A percentile compares a stretch with the other conserved stretches of the same genome.
Conservation (phyloP, 2,113 vertebrate genomes). For the Oxygymnocypris stewartii region DNA sequence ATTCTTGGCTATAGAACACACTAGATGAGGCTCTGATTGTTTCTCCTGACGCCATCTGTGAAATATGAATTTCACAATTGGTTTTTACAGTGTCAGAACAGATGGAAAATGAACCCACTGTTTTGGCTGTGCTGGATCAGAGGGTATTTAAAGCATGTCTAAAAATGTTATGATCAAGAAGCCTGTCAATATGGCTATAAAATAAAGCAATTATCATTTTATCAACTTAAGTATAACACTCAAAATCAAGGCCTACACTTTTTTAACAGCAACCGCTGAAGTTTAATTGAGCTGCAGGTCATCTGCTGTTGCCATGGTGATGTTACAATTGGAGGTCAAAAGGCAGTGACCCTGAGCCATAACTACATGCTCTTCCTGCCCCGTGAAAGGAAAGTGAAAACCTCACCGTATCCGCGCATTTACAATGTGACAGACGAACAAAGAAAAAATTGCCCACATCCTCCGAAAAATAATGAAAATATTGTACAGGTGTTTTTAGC, state of each 20-base stretch:
- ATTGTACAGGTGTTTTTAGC: not conserved
- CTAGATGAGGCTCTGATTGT: not conserved
- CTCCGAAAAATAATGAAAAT: not conserved
- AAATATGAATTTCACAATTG: not conserved
- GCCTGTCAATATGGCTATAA: not conserved
- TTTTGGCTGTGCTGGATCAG: not conserved
- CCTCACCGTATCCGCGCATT: too few relatives aligned
- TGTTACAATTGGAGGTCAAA: constrained; percentile 4
- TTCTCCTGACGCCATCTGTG: not conserved
- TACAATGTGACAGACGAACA: not conserved
- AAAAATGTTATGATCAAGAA: not conserved
- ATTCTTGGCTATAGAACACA: not conserved
- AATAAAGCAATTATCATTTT: too few relatives aligned
- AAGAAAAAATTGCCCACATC: not conserved
- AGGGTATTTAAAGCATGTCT: not conserved
- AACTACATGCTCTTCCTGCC: constrained; percentile 5
- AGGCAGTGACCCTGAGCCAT: not conserved
- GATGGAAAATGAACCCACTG: not conserved
- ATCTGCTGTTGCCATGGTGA: constrained; percentile 2
- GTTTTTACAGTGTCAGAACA: constrained; percentile 3
- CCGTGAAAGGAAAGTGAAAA: not conserved
- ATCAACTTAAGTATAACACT: too few relatives aligned
- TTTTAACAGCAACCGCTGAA: not conserved
- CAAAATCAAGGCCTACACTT: not conserved
- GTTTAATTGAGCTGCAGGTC: constrained; percentile 11